Evolutionary conservation across 2,797 vertebrate genomes (phyloP).

Genomic region (Propithecus deckenii): DNA sequence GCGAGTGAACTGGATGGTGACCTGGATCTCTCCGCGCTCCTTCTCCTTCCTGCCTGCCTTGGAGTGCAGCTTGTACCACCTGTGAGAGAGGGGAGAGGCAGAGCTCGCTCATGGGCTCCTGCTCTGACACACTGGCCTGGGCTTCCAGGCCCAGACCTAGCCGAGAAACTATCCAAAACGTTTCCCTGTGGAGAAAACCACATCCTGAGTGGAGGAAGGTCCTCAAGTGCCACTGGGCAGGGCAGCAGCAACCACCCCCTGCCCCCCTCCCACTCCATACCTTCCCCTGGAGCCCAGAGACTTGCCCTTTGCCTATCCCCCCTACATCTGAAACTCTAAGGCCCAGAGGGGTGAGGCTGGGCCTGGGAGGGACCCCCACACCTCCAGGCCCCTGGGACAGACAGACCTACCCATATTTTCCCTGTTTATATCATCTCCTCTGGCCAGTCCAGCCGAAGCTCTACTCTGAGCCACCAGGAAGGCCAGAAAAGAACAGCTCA

Average conservation of each 20-base stretch:
- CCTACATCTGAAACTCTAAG: background rate
- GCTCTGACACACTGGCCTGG: background rate
- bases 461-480: background rate
- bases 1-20: constrained; percentile 93
- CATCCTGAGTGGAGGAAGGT: background rate
- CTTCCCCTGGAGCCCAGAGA: background rate
- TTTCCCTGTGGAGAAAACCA: background rate
- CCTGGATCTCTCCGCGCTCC: constrained; percentile 95
- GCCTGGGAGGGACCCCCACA: background rate
- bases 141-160: background rate
- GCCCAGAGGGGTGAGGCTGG: background rate
- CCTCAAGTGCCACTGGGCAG: background rate
- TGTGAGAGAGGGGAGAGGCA: constrained; percentile 59
- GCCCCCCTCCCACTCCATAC: background rate
- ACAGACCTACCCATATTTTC: background rate
- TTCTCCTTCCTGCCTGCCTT: constrained; percentile 98
- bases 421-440: background rate
- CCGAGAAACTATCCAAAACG: background rate
- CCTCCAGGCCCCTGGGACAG: background rate
- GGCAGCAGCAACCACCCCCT: background rate
- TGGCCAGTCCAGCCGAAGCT: background rate
- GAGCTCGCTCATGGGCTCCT: background rate
- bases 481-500: constrained; percentile 43
- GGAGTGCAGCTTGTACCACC: constrained; percentile 97
- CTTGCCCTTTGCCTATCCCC: background rate